Base-by-base conservation (phyloP, 2,113 vertebrate genomes). In the Cynocephalus volans region DNA sequence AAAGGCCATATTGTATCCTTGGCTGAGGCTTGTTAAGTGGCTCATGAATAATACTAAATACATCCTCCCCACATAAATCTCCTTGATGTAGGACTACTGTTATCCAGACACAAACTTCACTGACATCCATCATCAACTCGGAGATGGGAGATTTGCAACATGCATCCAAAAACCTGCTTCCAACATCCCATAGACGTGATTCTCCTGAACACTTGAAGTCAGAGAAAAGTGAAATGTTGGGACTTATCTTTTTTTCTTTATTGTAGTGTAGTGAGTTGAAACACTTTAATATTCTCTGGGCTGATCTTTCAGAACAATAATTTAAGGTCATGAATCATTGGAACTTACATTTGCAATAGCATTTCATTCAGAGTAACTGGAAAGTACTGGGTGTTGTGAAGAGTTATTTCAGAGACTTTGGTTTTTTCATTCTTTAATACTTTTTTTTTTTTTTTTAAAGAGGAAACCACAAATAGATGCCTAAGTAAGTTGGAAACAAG, bases 1-100 rank as follows among this genome's bases (percentile, higher is more conserved):
- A 97, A 98, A 98, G 93, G 76, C 96, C 77, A 97, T 97, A 95
- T 98, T 98, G 97, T 97, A 97, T 97, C 89, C 92, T 93, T 96
- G 36, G 79, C 87, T 97, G 79, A 93, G 94, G 92, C 54, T 96
- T 77, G 84, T 95, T 97, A 85, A 90, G 76, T 90, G 94, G 90
- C 95, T 97, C 88, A 97, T 93, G 89, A 98, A 98, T 96, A 81
- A 91, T 94, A 73, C 90, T 76, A 98, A 98, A 94, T 77, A 93
- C 91, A 97, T 97, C 89, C 84, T 96, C 87, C n/a, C 87, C 70
- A 84, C 70, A 84, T 97, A 97, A 96, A 97, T 98, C 91, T 94
- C 79, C 64, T 77, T 95, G 90, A 97, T 97, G 88, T 76, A 82
- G 52, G 48, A 91, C 80, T 93, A 96, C 95, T 79, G 91, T 88